These are phyloP conservation scores for Syritta pipiens DNA, from an alignment of 2,888 invertebrate genomes.

Conservation along the genomic window DNA sequence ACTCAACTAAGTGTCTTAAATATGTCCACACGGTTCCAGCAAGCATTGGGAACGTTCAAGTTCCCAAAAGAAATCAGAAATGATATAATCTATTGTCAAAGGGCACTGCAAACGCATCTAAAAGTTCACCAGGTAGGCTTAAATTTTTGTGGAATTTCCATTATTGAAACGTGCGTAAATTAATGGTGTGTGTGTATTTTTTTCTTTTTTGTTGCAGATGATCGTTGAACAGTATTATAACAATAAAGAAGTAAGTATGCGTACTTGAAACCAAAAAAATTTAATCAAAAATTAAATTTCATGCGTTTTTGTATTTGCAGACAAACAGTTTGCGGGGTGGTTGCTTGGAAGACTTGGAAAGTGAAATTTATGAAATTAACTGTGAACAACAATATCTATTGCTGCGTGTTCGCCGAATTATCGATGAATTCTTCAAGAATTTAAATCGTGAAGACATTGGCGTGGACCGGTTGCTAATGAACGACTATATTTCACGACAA, in stretches of 20 bases:
- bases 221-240: conserved; percentile 61
- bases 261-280: neutral
- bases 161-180: no score
- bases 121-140: conserved; percentile 77
- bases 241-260: conserved; percentile 55
- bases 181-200: neutral
- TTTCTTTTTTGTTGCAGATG: conserved; percentile 44
- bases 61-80: conserved; percentile 76
- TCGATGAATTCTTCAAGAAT: conserved; percentile 74
- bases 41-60: conserved; percentile 72
- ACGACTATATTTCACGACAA: conserved; percentile 73
- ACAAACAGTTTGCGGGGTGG: no score
- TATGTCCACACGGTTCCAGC: conserved; percentile 63
- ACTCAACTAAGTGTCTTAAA: no score
- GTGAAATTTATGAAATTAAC: conserved; percentile 77
- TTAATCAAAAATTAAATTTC: neutral
- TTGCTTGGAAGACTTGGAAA: conserved; percentile 75
- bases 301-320: conserved; percentile 14
- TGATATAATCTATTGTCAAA: conserved; percentile 78
- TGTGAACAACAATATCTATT: conserved; percentile 76
- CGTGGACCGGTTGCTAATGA: conserved; percentile 71
- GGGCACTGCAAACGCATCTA: conserved; percentile 75
- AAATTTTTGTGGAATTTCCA: neutral
- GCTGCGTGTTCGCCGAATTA: conserved; percentile 72
- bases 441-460: conserved; percentile 72